phyloP scores from a whole-genome alignment of 23 tunicate species.

The Ciona savignyi region DNA sequence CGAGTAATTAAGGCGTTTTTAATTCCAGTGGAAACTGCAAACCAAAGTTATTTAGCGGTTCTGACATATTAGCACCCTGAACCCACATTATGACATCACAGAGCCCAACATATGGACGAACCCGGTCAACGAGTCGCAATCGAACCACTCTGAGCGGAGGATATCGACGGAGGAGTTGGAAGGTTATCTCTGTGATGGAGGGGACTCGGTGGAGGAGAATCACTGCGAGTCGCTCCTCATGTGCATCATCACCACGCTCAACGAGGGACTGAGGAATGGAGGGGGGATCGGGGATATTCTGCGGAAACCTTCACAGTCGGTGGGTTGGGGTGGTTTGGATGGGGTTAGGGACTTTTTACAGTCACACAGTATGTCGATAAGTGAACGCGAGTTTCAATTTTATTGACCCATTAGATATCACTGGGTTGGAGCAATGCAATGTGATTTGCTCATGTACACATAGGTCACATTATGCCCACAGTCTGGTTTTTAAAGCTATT shows the following conservation, averaged over 20 bases:
- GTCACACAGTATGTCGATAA: not conserved
- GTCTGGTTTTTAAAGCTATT: too few relatives aligned
- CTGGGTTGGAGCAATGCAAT: too few relatives aligned
- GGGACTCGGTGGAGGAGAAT: conserved; percentile 67
- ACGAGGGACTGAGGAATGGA: conserved; percentile 98
- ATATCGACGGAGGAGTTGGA: conserved; percentile 12
- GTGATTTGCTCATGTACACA: too few relatives aligned
- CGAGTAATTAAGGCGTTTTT: too few relatives aligned
- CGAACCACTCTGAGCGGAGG: conserved; percentile 6
- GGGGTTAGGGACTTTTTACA: too few relatives aligned
- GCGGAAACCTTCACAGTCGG: conserved; percentile 91
- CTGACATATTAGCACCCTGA: too few relatives aligned
- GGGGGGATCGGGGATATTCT: conserved; percentile 99
- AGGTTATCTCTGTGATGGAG: conserved; percentile 23
- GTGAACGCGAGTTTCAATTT: not conserved
- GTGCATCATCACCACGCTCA: conserved; percentile 98
- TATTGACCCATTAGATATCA: too few relatives aligned
- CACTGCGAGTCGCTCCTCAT: conserved; percentile 99
- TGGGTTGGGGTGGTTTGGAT: conserved; percentile 14
- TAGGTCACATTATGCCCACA: too few relatives aligned
- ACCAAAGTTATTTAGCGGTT: too few relatives aligned
- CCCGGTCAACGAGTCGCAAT: conserved; percentile 5
- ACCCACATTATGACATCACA: too few relatives aligned
- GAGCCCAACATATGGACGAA: conserved; percentile 3
- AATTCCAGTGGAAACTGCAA: too few relatives aligned